Evolutionary conservation across 2,888 invertebrate species (phyloP).

Genomic region (Acleris literana): DNA sequence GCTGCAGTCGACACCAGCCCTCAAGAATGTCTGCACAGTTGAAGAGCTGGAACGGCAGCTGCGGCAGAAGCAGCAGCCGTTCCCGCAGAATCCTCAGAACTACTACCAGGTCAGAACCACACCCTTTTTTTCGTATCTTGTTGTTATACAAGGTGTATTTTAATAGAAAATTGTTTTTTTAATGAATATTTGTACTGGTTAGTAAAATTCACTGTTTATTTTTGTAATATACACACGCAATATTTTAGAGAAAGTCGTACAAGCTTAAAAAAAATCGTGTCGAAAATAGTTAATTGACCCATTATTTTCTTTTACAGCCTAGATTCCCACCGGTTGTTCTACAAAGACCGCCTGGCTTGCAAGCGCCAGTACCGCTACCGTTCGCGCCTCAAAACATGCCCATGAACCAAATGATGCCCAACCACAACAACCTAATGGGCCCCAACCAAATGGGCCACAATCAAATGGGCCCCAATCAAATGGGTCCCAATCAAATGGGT

Average conservation of each 20-base stretch:
- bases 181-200: no score
- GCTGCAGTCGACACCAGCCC: slow-evolving; percentile 55
- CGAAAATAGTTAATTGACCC: no score
- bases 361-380: slow-evolving; percentile 71
- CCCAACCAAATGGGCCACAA: slow-evolving; percentile 43
- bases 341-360: slow-evolving; percentile 73
- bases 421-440: slow-evolving; percentile 54
- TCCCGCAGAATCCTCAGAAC: slow-evolving; percentile 64
- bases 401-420: slow-evolving; percentile 46
- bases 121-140: no score
- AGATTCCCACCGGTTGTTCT: slow-evolving; percentile 75
- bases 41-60: slow-evolving; percentile 89
- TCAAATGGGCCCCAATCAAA: slow-evolving; percentile 29
- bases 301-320: slow-evolving; percentile 53
- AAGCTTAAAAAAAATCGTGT: no score
- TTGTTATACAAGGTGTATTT: no score
- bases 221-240: no score
- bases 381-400: slow-evolving; percentile 60
- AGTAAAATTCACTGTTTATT: no score
- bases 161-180: no score
- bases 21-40: slow-evolving; percentile 88
- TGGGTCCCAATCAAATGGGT: slow-evolving; percentile 31
- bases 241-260: no score
- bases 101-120: slow-evolving; percentile 61
- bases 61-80: slow-evolving; percentile 74